Conservation (phyloP, 2,888 invertebrate genomes). For the Euplexia lucipara region DNA sequence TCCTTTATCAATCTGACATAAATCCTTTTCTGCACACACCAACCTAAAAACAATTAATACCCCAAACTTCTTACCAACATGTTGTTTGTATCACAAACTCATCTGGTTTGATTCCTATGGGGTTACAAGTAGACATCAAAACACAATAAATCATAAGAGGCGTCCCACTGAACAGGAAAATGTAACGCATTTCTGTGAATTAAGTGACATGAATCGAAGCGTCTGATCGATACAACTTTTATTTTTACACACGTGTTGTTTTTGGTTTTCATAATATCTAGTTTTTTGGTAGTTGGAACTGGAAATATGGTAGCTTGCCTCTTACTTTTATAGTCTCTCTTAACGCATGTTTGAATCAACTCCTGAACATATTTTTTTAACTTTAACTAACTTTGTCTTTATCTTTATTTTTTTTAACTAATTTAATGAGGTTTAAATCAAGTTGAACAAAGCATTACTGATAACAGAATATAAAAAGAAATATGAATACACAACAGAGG, state of each 20-base stretch:
- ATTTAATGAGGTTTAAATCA: neutral
- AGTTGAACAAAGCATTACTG: neutral
- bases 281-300: constrained; percentile 1
- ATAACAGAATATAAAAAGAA: neutral
- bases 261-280: constrained; percentile 23
- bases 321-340: no score
- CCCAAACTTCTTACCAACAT: constrained; percentile 8
- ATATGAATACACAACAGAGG: no score
- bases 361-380: no score
- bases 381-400: no score
- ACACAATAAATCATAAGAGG: constrained; percentile 79
- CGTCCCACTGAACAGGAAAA: constrained; percentile 87
- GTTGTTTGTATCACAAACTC: constrained; percentile 28
- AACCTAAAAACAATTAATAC: constrained; percentile 7
- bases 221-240: constrained; percentile 70
- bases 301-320: neutral
- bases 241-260: constrained; percentile 56
- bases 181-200: constrained; percentile 76
- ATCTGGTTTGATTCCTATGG: constrained; percentile 50
- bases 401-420: no score
- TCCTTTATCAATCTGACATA: no score
- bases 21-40: neutral
- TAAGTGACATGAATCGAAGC: constrained; percentile 69
- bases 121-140: constrained; percentile 51
- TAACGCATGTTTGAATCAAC: no score